Evolutionary conservation across 1,140 invertebrate species (phyloP).

Genomic region (Drosophila teissieri): DNA sequence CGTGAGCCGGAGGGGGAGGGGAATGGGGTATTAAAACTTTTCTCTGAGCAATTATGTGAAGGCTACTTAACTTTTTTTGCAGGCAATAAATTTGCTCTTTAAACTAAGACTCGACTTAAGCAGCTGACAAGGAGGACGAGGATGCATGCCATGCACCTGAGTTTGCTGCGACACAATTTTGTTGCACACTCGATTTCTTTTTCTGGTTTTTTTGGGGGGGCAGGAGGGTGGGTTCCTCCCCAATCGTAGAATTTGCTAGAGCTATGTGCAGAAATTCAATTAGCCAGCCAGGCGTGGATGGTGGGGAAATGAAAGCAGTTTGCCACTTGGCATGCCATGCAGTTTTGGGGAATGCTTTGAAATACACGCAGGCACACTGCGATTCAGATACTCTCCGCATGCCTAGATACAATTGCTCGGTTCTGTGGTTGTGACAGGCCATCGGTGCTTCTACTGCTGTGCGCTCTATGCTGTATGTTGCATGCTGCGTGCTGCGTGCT

Average conservation of each 20-base stretch:
- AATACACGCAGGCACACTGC: conserved; percentile 30
- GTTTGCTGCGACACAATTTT: conserved; percentile 37
- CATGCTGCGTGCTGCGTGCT: conserved; percentile 10
- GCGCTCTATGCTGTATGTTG: conserved; percentile 30
- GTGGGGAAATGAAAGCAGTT: conserved; percentile 49
- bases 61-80: conserved; percentile 59
- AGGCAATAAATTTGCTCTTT: conserved; percentile 62
- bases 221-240: background rate
- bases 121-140: background rate
- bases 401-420: conserved; percentile 43
- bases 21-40: conserved; percentile 72
- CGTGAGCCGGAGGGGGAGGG: conserved; percentile 6
- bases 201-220: background rate
- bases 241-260: conserved; percentile 36
- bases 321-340: conserved; percentile 72
- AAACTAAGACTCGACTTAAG: conserved; percentile 8
- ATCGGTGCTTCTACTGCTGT: conserved; percentile 4
- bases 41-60: conserved; percentile 69
- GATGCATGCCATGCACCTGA: conserved; percentile 35
- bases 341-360: conserved; percentile 74
- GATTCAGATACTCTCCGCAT: conserved; percentile 41
- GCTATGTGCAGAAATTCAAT: conserved; percentile 73
- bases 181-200: conserved; percentile 30
- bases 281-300: conserved; percentile 57
- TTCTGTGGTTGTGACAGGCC: conserved; percentile 43